Evolutionary conservation across 2,888 invertebrate species (phyloP).

Genomic region (Sarcophaga rosellei): DNA sequence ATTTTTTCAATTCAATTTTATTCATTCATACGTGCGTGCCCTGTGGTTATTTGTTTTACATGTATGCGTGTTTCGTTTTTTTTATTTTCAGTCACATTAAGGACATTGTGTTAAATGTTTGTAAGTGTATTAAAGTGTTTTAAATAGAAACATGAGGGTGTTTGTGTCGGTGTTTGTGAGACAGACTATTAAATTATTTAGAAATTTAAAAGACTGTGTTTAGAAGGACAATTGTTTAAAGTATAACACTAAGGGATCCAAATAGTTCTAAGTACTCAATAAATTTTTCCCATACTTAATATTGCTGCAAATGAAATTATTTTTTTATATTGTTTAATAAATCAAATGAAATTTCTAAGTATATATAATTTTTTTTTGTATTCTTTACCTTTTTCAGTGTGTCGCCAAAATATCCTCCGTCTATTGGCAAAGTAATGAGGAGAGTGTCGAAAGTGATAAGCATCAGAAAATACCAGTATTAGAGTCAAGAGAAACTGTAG

Average conservation of each 20-base stretch:
- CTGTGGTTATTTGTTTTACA: slow-evolving; percentile 38
- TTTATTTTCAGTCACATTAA: background rate
- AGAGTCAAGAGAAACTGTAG: slow-evolving; percentile 88
- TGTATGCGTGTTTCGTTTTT: background rate
- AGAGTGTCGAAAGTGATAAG: slow-evolving; percentile 91
- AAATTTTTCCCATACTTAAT: no score
- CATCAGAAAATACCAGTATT: slow-evolving; percentile 88
- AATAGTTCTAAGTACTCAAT: no score
- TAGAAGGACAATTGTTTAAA: no score
- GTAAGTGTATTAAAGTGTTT: slow-evolving; percentile 17
- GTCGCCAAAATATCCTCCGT: slow-evolving; percentile 93
- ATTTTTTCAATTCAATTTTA: slow-evolving; percentile 59
- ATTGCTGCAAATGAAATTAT: background rate
- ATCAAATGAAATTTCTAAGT: background rate
- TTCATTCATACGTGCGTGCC: slow-evolving; percentile 59
- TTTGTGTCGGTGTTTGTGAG: background rate
- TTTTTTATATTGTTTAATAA: background rate
- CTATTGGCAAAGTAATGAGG: slow-evolving; percentile 93
- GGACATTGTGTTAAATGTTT: slow-evolving; percentile 9
- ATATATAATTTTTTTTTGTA: background rate
- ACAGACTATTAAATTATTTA: no score
- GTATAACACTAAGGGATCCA: no score
- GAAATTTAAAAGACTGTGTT: no score
- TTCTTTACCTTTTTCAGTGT: slow-evolving; percentile 83
- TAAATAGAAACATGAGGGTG: background rate